Evolutionary conservation across 2,113 vertebrate genomes (phyloP).

Genomic region (Chrysemys picta): DNA sequence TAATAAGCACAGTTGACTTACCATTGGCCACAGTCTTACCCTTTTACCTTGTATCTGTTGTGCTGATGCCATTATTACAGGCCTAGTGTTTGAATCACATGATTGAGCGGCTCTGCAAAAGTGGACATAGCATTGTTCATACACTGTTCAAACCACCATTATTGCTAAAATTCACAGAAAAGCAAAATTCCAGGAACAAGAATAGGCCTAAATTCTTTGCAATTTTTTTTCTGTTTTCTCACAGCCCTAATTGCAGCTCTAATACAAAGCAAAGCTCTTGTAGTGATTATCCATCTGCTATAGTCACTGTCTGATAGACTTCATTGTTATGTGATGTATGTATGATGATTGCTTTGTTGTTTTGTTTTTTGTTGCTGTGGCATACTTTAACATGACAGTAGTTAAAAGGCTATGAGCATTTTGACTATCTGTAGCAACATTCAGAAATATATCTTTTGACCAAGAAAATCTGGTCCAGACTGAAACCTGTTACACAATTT

Average conservation of each 20-base stretch:
- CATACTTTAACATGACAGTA: background rate
- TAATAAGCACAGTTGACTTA: constrained; percentile 52
- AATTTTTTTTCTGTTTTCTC: background rate
- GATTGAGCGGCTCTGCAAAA: constrained; percentile 4
- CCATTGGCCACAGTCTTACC: constrained; percentile 47
- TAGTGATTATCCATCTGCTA: constrained; percentile 7
- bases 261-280: background rate
- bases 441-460: background rate
- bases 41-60: constrained; percentile 12
- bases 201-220: background rate
- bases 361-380: background rate
- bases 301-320: constrained; percentile 9
- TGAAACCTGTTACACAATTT: background rate
- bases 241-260: background rate
- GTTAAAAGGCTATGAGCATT: constrained; percentile 22
- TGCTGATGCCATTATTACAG: background rate
- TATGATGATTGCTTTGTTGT: background rate
- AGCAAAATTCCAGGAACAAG: background rate
- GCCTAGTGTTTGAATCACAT: background rate
- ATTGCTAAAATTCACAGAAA: background rate
- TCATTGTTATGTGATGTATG: background rate
- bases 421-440: background rate
- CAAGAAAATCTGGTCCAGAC: background rate
- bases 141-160: background rate
- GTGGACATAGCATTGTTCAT: background rate